Evolutionary conservation across 2,888 invertebrate species (phyloP).

Genomic region (Augochlorella aurata): DNA sequence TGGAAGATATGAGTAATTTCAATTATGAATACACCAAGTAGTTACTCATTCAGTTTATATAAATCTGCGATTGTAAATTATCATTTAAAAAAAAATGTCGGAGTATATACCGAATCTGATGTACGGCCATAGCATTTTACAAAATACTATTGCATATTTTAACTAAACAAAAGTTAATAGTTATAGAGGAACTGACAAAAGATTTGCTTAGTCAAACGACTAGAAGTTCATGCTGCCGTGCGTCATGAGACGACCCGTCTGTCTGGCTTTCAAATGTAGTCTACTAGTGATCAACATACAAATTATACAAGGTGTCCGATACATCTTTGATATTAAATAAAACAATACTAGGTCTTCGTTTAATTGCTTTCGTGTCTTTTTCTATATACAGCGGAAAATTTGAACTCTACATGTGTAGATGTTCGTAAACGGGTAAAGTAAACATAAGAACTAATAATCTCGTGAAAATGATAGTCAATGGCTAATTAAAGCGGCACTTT

Average conservation of each 20-base stretch:
- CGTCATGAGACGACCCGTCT: slow-evolving; percentile 34
- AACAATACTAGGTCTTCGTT: background rate
- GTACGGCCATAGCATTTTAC: background rate
- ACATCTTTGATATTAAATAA: background rate
- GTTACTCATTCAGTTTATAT: background rate
- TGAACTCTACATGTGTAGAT: background rate
- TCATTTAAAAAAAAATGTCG: background rate
- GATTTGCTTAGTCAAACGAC: slow-evolving; percentile 9
- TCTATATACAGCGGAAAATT: background rate
- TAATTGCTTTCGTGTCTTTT: background rate
- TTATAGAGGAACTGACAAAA: slow-evolving; percentile 52
- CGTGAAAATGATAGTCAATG: background rate
- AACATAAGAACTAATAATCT: background rate
- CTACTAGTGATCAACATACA: slow-evolving; percentile 5
- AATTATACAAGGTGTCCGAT: slow-evolving; percentile 5
- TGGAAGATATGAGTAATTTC: background rate
- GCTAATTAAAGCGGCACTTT: background rate
- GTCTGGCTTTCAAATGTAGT: slow-evolving; percentile 10
- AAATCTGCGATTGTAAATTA: background rate
- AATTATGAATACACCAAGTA: background rate
- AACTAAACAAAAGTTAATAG: background rate
- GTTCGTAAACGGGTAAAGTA: background rate
- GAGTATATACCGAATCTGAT: background rate
- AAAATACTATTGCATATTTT: background rate
- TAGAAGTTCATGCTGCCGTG: slow-evolving; percentile 21